Conservation (phyloP, 2,113 vertebrate species). For the Pangasianodon gigas region DNA sequence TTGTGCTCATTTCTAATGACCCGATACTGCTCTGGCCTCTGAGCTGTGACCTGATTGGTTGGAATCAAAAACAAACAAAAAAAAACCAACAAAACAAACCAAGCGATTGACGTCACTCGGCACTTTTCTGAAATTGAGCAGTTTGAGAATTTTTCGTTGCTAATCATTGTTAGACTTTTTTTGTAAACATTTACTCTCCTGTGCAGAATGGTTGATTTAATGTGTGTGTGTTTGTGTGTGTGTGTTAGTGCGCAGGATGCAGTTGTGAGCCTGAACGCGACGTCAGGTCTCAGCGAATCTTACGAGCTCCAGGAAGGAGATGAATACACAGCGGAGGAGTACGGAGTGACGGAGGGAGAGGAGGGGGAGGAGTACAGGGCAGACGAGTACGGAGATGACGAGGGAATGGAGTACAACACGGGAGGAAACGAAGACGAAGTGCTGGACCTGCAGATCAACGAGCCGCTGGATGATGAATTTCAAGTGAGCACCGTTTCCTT, state of each 20-base stretch:
- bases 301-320: slow-evolving; percentile 79
- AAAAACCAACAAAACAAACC: no score
- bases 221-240: neutral
- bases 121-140: no score
- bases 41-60: neutral
- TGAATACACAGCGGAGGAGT: slow-evolving; percentile 75
- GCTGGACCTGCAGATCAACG: slow-evolving; percentile 93
- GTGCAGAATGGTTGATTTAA: neutral
- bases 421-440: slow-evolving; percentile 85
- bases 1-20: neutral
- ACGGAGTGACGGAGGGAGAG: slow-evolving; percentile 66
- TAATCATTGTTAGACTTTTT: neutral
- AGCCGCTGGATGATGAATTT: slow-evolving; percentile 91
- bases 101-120: no score
- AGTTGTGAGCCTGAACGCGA: slow-evolving; percentile 78
- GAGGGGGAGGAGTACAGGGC: slow-evolving; percentile 75
- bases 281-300: slow-evolving; percentile 74
- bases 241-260: slow-evolving; percentile 77
- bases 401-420: slow-evolving; percentile 67
- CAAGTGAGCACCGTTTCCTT: slow-evolving; percentile 77
- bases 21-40: no score
- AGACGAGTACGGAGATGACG: slow-evolving; percentile 72
- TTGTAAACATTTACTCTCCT: neutral
- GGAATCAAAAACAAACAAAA: neutral
- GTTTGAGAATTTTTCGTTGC: neutral